These are phyloP conservation scores for Pammene fasciana DNA, from an alignment of 2,888 invertebrate species.

Conservation along the genomic window DNA sequence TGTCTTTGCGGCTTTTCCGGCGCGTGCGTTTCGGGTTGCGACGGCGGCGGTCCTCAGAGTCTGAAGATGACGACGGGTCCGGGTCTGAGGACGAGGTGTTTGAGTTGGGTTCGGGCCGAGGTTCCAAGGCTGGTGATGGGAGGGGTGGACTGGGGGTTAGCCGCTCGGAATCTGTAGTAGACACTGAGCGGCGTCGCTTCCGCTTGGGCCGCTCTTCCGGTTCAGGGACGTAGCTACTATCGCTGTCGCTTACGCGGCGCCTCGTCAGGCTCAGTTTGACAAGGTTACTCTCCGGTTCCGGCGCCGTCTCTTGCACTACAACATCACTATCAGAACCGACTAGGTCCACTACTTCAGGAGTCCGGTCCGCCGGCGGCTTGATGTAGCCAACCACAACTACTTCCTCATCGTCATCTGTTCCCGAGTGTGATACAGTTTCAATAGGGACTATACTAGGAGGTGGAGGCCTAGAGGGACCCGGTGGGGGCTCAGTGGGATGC, in stretches of 20 bases:
- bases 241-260: slow-evolving; percentile 49
- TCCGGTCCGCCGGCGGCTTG: slow-evolving; percentile 86
- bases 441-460: slow-evolving; percentile 68
- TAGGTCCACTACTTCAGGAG: slow-evolving; percentile 86
- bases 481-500: slow-evolving; percentile 51
- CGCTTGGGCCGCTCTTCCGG: slow-evolving; percentile 45
- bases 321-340: slow-evolving; percentile 83
- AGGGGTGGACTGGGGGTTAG: slow-evolving; percentile 38
- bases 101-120: not conserved
- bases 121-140: slow-evolving; percentile 23
- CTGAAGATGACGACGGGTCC: slow-evolving; percentile 42
- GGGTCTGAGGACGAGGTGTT: slow-evolving; percentile 44
- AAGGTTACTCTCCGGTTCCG: slow-evolving; percentile 47
- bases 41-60: slow-evolving; percentile 11
- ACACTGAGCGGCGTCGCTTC: slow-evolving; percentile 41
- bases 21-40: slow-evolving; percentile 29
- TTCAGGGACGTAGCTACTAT: slow-evolving; percentile 55
- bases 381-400: slow-evolving; percentile 86
- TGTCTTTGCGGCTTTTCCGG: slow-evolving; percentile 47
- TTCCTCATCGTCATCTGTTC: slow-evolving; percentile 79
- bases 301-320: slow-evolving; percentile 64
- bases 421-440: slow-evolving; percentile 77
- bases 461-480: slow-evolving; percentile 52
- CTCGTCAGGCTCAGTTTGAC: slow-evolving; percentile 60
- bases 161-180: slow-evolving; percentile 29